Conservation (phyloP, 2,888 invertebrate species). For the Mamestra brassicae region DNA sequence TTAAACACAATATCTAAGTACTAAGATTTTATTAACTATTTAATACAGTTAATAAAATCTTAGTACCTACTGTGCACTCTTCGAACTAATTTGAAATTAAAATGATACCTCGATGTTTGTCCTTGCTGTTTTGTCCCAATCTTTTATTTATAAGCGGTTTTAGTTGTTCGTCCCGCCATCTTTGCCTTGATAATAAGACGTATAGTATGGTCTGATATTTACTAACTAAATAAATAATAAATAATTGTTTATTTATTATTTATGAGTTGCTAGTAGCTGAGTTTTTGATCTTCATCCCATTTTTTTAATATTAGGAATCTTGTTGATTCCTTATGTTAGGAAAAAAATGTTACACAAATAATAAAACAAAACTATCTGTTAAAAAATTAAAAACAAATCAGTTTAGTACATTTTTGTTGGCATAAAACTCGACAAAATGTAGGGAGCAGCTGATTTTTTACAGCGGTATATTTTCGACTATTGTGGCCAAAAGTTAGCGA, state of each 20-base stretch:
- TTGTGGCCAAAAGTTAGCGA: conserved; percentile 14
- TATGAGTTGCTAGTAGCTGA: too few relatives aligned
- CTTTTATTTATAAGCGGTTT: neutral
- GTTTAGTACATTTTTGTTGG: neutral
- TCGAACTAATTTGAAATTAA: neutral
- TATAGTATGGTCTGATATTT: neutral
- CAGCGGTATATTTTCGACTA: neutral
- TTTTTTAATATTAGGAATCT: too few relatives aligned
- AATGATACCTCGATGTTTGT: neutral
- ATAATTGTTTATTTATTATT: too few relatives aligned
- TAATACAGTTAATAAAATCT: too few relatives aligned
- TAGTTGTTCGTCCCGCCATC: too few relatives aligned
- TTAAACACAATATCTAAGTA: neutral
- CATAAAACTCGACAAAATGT: neutral
- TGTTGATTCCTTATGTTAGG: too few relatives aligned
- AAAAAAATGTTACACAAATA: too few relatives aligned
- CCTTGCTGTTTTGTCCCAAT: neutral
- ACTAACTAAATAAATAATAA: too few relatives aligned
- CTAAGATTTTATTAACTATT: neutral
- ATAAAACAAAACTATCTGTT: too few relatives aligned
- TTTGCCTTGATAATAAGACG: too few relatives aligned
- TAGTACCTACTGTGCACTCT: neutral
- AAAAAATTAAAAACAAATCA: too few relatives aligned
- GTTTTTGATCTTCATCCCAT: too few relatives aligned
- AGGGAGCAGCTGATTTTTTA: neutral